phyloP scores from a whole-genome alignment of 2,888 invertebrate species.

The Pseudococcus viburni region DNA sequence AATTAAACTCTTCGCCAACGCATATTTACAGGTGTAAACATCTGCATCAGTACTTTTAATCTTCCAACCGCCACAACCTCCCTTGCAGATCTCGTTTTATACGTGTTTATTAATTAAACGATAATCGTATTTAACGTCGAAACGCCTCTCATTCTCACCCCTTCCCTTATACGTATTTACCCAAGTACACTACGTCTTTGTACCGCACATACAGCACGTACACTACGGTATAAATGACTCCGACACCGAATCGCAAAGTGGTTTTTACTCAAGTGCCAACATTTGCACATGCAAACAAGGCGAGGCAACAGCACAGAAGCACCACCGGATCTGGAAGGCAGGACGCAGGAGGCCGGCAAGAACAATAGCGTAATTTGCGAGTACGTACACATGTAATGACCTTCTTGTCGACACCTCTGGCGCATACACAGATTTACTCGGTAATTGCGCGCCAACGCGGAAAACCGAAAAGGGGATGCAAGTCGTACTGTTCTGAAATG shows the following conservation, averaged over 20 bases:
- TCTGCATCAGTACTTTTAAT: no score
- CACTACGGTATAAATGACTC: slow-evolving; percentile 1
- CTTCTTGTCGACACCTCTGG: slow-evolving; percentile 53
- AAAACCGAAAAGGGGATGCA: slow-evolving; percentile 28
- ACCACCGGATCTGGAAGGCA: not conserved
- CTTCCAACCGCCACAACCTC: no score
- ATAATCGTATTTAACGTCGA: slow-evolving; percentile 33
- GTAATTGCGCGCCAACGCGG: slow-evolving; percentile 41
- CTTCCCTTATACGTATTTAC: not conserved
- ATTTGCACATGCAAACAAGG: not conserved
- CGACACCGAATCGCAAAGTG: slow-evolving; percentile 6
- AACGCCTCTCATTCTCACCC: not conserved
- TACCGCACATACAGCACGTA: not conserved
- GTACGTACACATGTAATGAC: slow-evolving; percentile 51
- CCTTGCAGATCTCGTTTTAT: not conserved
- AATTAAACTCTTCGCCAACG: not conserved
- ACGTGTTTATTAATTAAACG: slow-evolving; percentile 24
- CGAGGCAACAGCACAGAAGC: not conserved
- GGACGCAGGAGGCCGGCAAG: not conserved
- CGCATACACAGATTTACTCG: slow-evolving; percentile 26
- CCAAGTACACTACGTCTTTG: not conserved
- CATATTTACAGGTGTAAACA: not conserved
- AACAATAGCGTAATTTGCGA: slow-evolving; percentile 41
- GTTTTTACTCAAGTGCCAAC: slow-evolving; percentile 28
- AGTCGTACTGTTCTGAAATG: not conserved